Percentiles rank a stretch among this genome's conserved stretches.
These are phyloP conservation scores for Euschistus heros DNA, from an alignment of 1,140 invertebrate species.

Conservation along the genomic window DNA sequence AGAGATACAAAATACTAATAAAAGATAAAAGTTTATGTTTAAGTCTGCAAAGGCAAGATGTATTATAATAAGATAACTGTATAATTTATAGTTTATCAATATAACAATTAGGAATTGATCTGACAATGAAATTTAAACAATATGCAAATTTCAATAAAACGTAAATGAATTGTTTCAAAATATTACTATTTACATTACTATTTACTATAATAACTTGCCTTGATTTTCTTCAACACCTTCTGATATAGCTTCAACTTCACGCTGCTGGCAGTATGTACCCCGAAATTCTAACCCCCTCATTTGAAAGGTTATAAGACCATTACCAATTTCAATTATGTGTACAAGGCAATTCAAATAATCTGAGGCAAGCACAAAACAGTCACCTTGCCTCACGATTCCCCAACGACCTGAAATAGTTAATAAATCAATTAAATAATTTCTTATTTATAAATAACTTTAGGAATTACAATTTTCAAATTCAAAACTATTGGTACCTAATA, in stretches of 20 bases:
- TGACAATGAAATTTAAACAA: too few species aligned
- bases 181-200: too few species aligned
- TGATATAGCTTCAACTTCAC: constrained; percentile 94
- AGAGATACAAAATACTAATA: too few species aligned
- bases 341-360: constrained; percentile 97
- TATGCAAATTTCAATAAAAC: too few species aligned
- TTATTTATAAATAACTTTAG: too few species aligned
- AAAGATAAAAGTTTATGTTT: too few species aligned
- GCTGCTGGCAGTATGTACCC: constrained; percentile 97
- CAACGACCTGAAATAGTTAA: constrained; percentile 49
- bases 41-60: too few species aligned
- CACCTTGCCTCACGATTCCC: constrained; percentile 84
- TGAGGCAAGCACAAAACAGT: constrained; percentile 94
- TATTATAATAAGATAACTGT: too few species aligned
- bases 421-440: constrained; percentile 17
- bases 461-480: too few species aligned
- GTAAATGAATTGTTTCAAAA: too few species aligned
- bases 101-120: too few species aligned
- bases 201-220: constrained; percentile 46
- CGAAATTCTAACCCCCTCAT: constrained; percentile 93
- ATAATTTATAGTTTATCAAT: too few species aligned
- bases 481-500: not conserved
- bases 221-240: constrained; percentile 93
- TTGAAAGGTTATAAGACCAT: constrained; percentile 97
- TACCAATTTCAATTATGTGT: constrained; percentile 96